Percentiles rank a stretch among this genome's conserved stretches.
Evolutionary conservation across 2,797 vertebrate species (phyloP).

Genomic region (Triplophysa bombifrons): DNA sequence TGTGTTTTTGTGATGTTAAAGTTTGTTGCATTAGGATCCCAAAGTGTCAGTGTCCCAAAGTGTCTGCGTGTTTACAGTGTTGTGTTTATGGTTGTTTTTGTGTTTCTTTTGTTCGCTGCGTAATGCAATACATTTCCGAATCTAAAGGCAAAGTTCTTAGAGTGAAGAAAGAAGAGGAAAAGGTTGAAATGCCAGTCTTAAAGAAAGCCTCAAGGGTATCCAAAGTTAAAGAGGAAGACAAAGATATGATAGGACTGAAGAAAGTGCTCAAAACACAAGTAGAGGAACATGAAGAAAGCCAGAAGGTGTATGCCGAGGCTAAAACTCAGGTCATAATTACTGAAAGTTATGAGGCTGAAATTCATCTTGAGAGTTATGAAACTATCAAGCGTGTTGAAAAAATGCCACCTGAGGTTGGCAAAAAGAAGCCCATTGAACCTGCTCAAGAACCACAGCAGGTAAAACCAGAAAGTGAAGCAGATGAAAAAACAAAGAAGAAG

Average conservation of each 20-base stretch:
- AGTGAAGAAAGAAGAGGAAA: constrained; percentile 78
- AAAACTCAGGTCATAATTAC: constrained; percentile 62
- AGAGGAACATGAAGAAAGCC: constrained; percentile 63
- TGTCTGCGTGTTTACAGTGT: constrained; percentile 22
- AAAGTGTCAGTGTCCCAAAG: background rate
- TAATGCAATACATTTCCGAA: constrained; percentile 72
- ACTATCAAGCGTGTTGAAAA: constrained; percentile 60
- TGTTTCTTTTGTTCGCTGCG: constrained; percentile 58
- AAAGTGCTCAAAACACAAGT: constrained; percentile 70
- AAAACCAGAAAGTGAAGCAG: constrained; percentile 63
- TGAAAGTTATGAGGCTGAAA: constrained; percentile 58
- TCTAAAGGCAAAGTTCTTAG: constrained; percentile 75
- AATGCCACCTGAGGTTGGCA: constrained; percentile 61
- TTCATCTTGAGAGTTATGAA: constrained; percentile 53
- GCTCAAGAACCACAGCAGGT: constrained; percentile 61
- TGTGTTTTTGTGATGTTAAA: constrained; percentile 30
- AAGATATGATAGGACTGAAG: constrained; percentile 72
- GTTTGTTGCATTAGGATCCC: constrained; percentile 16
- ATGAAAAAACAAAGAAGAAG: constrained; percentile 68
- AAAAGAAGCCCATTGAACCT: constrained; percentile 60
- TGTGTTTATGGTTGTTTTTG: constrained; percentile 45
- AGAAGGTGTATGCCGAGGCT: constrained; percentile 66
- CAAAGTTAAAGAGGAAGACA: constrained; percentile 68
- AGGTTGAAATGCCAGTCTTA: constrained; percentile 74
- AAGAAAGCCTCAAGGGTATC: constrained; percentile 73